phyloP scores from a whole-genome alignment of 2,113 vertebrate species.

The Gavialis gangeticus region DNA sequence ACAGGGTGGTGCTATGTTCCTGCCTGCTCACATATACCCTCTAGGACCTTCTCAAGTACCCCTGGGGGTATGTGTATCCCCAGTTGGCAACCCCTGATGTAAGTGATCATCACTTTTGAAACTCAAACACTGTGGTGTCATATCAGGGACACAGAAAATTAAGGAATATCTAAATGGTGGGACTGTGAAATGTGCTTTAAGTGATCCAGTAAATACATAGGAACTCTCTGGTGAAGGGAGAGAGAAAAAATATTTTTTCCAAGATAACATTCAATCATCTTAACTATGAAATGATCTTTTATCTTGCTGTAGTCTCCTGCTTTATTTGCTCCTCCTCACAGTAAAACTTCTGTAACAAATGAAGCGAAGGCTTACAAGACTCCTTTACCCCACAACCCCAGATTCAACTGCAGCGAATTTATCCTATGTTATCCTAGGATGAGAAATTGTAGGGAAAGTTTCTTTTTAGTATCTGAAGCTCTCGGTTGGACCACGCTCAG shows the following conservation, averaged over 20 bases:
- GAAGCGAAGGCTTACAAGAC: neutral
- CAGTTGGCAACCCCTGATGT: no score
- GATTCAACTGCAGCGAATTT: neutral
- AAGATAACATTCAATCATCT: conserved; percentile 28
- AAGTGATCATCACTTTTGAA: no score
- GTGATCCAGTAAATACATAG: neutral
- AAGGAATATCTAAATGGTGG: neutral
- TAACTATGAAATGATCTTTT: conserved; percentile 3
- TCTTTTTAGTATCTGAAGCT: neutral
- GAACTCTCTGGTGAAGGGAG: neutral
- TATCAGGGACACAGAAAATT: neutral
- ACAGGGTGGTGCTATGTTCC: no score
- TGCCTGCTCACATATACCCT: no score
- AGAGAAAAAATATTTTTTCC: conserved; percentile 24
- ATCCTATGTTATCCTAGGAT: no score
- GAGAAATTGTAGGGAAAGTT: neutral
- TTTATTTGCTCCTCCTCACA: neutral
- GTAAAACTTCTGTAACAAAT: neutral
- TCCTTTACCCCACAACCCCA: neutral
- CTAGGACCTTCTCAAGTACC: no score
- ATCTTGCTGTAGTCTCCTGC: neutral
- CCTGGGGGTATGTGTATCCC: no score
- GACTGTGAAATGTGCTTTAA: conserved; percentile 25
- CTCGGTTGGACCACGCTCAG: neutral
- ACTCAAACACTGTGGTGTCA: neutral